A percentile compares a stretch with the other conserved stretches of the same genome.
Conservation (phyloP, 1,140 invertebrate species). For the Coelopa frigida region DNA sequence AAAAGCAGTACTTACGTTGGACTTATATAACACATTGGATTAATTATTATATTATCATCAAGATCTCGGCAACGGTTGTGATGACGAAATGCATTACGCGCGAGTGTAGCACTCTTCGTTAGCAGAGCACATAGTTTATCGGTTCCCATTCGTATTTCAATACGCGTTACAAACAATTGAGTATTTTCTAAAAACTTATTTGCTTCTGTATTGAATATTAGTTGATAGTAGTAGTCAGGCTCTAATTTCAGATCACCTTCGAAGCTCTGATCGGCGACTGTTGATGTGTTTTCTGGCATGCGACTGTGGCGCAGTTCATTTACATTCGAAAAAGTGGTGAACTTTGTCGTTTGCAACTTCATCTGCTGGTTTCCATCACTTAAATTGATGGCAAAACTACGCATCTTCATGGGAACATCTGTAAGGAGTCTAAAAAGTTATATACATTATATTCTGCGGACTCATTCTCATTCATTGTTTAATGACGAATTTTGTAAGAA, state of each 20-base stretch:
- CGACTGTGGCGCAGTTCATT: slow-evolving; percentile 22
- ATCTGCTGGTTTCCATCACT: slow-evolving; percentile 31
- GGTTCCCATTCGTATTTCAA: slow-evolving; percentile 39
- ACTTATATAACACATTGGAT: slow-evolving; percentile 41
- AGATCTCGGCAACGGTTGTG: slow-evolving; percentile 37
- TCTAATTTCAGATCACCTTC: slow-evolving; percentile 36
- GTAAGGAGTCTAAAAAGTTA: slow-evolving; percentile 26
- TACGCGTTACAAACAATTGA: slow-evolving; percentile 30
- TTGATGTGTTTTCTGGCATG: no score
- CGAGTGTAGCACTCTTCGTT: slow-evolving; percentile 26
- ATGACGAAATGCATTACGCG: slow-evolving; percentile 30
- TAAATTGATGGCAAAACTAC: slow-evolving; percentile 28
- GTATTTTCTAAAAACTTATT: slow-evolving; percentile 42
- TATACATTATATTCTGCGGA: neutral
- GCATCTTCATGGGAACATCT: slow-evolving; percentile 37
- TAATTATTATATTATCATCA: slow-evolving; percentile 39
- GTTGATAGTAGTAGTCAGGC: slow-evolving; percentile 32
- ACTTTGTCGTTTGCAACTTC: slow-evolving; percentile 34
- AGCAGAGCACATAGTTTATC: slow-evolving; percentile 32
- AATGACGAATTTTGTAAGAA: neutral
- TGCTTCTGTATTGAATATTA: slow-evolving; percentile 32
- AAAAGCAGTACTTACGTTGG: slow-evolving; percentile 35
- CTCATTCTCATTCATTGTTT: neutral
- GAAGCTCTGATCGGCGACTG: no score
- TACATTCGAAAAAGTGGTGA: slow-evolving; percentile 23